Base-by-base conservation (phyloP, 2,888 invertebrate species). In the Acanthacorydalis orientalis region DNA sequence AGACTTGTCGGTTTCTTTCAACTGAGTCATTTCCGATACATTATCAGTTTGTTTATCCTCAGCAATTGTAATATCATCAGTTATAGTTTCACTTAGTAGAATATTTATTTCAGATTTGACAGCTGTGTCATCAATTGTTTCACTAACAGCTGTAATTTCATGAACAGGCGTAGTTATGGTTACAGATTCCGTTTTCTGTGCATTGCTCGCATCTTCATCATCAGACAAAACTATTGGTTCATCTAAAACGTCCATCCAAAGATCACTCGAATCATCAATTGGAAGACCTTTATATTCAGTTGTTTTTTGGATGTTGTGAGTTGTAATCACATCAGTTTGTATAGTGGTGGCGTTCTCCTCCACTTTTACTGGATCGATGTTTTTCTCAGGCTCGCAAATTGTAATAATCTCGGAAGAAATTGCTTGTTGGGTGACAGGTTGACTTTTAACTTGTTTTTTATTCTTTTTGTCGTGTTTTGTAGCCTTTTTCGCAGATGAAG, bases 101-200 rank as follows among this genome's bases (percentile, higher is more conserved):
- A 23, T n/a, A 42, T 16, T 31, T 10, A 15, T 42, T 23, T 16
- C 42, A 12, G 42, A 42, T 42, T 42, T 42, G 42, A 42, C 42
- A 42, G 16, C 4, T 31, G 31, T 9, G 4, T 11, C 15, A 42
- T 11, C 42, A 23, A 31, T 42, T 42, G 42, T 42, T 42, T 41
- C 10, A 41, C n/a, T 35, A 11, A 35, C 11, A n/a, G 4, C 4
- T 11, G n/a, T 35, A 35, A n/a, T 35, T 48, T 58, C 57, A n/a
- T 57, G 57, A 46, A 59, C 57, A 41, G 56, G 56, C 11, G 57
- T 50, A 14, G 49, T 50, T 35, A 55, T 50, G 38, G 57, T 55
- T 48, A 43, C 41, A 48, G 37, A 9, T 9, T 7, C 37, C 7
- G 9, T 37, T 37, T 37, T 37, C 4, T 6, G 37, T 37, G 7